Percentiles rank a stretch among this genome's conserved stretches.
phyloP scores from a whole-genome alignment of 2,113 vertebrate species.

The Romanogobio albipinnatus region DNA sequence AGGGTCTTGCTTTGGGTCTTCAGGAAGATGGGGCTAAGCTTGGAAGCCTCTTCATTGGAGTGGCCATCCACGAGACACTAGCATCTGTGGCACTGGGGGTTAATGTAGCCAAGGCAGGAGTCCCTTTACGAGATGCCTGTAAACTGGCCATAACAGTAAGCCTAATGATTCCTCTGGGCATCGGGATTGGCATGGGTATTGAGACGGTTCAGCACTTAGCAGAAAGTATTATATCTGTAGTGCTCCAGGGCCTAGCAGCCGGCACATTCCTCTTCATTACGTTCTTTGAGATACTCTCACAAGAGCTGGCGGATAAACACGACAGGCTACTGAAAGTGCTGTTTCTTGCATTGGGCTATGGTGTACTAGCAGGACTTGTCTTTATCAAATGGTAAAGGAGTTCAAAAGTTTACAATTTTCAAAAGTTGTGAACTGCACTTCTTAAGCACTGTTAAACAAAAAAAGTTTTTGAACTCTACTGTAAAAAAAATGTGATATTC shows the following conservation, averaged over 20 bases:
- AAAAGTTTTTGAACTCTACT: background rate
- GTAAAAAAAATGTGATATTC: background rate
- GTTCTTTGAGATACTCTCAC: slow-evolving; percentile 90
- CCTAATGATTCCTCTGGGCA: slow-evolving; percentile 87
- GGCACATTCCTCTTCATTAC: slow-evolving; percentile 93
- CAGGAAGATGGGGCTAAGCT: slow-evolving; percentile 84
- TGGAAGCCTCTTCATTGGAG: slow-evolving; percentile 83
- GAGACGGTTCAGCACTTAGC: slow-evolving; percentile 78
- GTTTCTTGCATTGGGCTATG: slow-evolving; percentile 87
- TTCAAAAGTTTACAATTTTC: background rate
- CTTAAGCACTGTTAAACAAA: background rate
- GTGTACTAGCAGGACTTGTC: slow-evolving; percentile 79
- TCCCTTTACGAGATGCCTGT: slow-evolving; percentile 78
- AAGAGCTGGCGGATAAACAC: slow-evolving; percentile 88
- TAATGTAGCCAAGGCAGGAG: slow-evolving; percentile 81
- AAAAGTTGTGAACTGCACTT: background rate
- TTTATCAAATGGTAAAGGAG: slow-evolving; percentile 85
- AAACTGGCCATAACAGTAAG: slow-evolving; percentile 84
- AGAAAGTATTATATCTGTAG: slow-evolving; percentile 76
- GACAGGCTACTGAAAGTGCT: slow-evolving; percentile 90
- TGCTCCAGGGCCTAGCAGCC: slow-evolving; percentile 85
- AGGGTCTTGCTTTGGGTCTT: slow-evolving; percentile 89
- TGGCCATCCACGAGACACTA: slow-evolving; percentile 87
- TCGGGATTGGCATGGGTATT: slow-evolving; percentile 82
- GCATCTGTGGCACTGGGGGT: slow-evolving; percentile 86